Base-by-base conservation (phyloP, 2,113 vertebrate genomes). In the Excalfactoria chinensis region DNA sequence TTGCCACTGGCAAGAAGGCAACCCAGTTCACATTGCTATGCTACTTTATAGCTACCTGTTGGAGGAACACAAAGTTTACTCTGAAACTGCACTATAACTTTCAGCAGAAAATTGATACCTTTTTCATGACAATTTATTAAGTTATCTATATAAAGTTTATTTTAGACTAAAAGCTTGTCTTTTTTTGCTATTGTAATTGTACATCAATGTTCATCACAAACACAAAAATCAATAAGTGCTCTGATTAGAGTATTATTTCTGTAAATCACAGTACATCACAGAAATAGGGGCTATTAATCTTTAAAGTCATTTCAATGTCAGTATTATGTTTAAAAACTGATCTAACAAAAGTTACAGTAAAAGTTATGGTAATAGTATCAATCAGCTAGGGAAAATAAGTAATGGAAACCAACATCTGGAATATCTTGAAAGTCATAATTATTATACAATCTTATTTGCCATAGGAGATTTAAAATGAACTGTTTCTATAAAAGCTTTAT, bases 31-130 rank as follows among this genome's bases (percentile, higher is more conserved):
- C 53, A 56, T 81, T 86, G 82, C 51, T 51, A 23, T 30, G 49
- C 13, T 41, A 67, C 67, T 86, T 92, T 60, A 69, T 23, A 81
- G 66, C n/a, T 86, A 43, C 56, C 58, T 75, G 7, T 13, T 72
- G 64, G 62, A 49, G 88, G 60, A 91, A 68, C 40, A 85, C 18
- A 40, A 69, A 18, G 41, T 67, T 94, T n/a, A n/a, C n/a, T 95
- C 44, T 67, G 40, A 64, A 91, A 78, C 9, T 78, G 64, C 37
- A 37, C 40, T 81, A 30, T 40, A 82, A 77, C 70, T 75, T 95
- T 77, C 64, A 62, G 48, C 34, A 92, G 66, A 69, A 95, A 93
- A 73, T 15, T 28, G 43, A 1, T 83, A 23, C 2, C 13, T 49
- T 92, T 87, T 63, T 75, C 32, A n/a, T 16, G 41, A 22, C 59